Percentiles rank a stretch among this genome's conserved stretches.
Evolutionary conservation across 2,113 vertebrate species (phyloP).

Genomic region (Brachirus orientalis): DNA sequence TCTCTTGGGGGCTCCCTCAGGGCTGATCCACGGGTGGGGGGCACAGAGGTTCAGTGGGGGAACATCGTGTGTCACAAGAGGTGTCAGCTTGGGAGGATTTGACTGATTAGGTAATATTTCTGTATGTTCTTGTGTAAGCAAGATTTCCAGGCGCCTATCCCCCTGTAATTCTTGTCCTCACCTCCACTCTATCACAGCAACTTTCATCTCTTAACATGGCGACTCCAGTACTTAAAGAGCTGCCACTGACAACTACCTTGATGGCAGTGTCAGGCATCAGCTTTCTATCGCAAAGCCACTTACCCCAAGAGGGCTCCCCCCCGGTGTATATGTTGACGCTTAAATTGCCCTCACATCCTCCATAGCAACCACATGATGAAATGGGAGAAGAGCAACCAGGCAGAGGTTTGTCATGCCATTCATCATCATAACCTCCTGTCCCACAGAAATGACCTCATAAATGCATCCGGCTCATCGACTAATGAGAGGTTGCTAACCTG

Average conservation of each 20-base stretch:
- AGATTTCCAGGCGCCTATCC: constrained; percentile 77
- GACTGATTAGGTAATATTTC: constrained; percentile 87
- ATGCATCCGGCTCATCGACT: constrained; percentile 67
- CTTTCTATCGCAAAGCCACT: constrained; percentile 83
- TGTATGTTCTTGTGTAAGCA: constrained; percentile 84
- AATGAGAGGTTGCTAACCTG: constrained; percentile 77
- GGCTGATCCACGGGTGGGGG: constrained; percentile 72
- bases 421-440: constrained; percentile 75
- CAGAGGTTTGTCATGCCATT: constrained; percentile 72
- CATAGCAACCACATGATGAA: constrained; percentile 67
- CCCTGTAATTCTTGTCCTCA: constrained; percentile 78
- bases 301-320: constrained; percentile 74
- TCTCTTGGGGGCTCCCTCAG: constrained; percentile 80
- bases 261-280: constrained; percentile 80
- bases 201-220: constrained; percentile 82
- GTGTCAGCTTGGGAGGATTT: constrained; percentile 84
- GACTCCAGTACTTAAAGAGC: constrained; percentile 77
- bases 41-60: constrained; percentile 61
- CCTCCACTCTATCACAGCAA: constrained; percentile 65
- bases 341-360: constrained; percentile 78
- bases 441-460: constrained; percentile 69
- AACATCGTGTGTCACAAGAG: constrained; percentile 71
- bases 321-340: constrained; percentile 73
- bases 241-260: constrained; percentile 78
- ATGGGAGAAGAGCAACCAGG: constrained; percentile 62